Conservation (phyloP, 1,140 invertebrate genomes). For the Meloidogyne chitwoodi region DNA sequence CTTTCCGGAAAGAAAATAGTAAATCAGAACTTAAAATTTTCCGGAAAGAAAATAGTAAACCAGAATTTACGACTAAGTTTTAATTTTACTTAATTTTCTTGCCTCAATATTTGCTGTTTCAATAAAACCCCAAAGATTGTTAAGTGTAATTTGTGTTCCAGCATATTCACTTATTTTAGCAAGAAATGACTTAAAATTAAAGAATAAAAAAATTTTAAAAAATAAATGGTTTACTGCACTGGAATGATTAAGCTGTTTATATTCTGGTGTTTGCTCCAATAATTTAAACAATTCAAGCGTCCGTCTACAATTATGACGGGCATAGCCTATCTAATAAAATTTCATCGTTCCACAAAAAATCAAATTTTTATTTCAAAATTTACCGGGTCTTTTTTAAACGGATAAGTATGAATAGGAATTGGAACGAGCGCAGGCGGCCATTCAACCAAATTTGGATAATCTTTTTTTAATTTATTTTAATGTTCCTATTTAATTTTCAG, state of each 20-base stretch:
- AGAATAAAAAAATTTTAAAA: background rate
- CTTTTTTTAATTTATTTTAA: background rate
- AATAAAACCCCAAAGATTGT: conserved; percentile 15
- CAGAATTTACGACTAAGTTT: too few species aligned
- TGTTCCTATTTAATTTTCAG: background rate
- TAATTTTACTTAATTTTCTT: background rate
- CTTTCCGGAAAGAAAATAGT: background rate
- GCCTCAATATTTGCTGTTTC: conserved; percentile 23
- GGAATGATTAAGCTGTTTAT: conserved; percentile 13
- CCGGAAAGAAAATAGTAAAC: background rate
- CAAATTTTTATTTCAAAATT: background rate
- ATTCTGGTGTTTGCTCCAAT: conserved; percentile 3
- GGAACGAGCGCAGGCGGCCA: conserved; percentile 19
- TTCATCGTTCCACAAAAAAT: background rate
- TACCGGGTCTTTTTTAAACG: conserved; percentile 25
- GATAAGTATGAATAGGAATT: conserved; percentile 19
- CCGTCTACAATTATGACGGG: conserved; percentile 7
- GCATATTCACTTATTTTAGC: conserved; percentile 24
- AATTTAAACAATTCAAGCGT: conserved; percentile 18
- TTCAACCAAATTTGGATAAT: conserved; percentile 19
- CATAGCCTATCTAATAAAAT: conserved; percentile 4
- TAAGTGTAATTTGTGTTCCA: background rate
- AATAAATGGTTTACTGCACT: background rate
- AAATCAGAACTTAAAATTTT: background rate
- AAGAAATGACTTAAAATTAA: conserved; percentile 3